phyloP scores from a whole-genome alignment of 1,140 invertebrate genomes.

The Heliconius hewitsoni region DNA sequence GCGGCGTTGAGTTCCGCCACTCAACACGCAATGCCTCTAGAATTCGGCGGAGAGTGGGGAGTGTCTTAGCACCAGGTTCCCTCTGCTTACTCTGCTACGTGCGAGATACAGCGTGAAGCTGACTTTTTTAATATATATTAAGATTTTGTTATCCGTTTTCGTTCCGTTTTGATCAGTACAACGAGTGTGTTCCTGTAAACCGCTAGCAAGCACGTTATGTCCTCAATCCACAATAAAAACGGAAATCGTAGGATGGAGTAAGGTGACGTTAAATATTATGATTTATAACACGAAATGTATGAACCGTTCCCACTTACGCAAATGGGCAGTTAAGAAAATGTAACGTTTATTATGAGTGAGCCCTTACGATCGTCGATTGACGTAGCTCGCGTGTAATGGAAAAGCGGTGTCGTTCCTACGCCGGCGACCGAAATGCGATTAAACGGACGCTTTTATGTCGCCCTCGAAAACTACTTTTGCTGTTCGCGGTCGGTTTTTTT shows the following conservation, averaged over 20 bases:
- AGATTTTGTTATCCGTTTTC: too few species aligned
- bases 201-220: neutral
- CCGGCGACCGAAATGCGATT: conserved; percentile 27
- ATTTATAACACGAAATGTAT: neutral
- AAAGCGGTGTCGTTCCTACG: conserved; percentile 52
- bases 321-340: conserved; percentile 19
- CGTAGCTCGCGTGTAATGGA: conserved; percentile 51
- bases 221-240: neutral
- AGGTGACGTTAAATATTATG: neutral
- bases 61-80: too few species aligned
- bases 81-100: too few species aligned
- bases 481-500: neutral
- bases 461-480: conserved; percentile 18
- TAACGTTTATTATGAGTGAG: conserved; percentile 26
- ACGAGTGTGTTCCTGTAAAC: neutral
- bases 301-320: conserved; percentile 22
- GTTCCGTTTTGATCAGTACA: too few species aligned
- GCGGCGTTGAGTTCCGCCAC: too few species aligned
- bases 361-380: conserved; percentile 22
- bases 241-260: conserved; percentile 9
- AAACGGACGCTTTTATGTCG: conserved; percentile 25
- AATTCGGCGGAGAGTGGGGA: too few species aligned
- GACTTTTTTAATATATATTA: too few species aligned
- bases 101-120: too few species aligned
- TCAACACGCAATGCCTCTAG: too few species aligned